Conservation (phyloP, 2,888 invertebrate species). For the Eilema griseolum region DNA sequence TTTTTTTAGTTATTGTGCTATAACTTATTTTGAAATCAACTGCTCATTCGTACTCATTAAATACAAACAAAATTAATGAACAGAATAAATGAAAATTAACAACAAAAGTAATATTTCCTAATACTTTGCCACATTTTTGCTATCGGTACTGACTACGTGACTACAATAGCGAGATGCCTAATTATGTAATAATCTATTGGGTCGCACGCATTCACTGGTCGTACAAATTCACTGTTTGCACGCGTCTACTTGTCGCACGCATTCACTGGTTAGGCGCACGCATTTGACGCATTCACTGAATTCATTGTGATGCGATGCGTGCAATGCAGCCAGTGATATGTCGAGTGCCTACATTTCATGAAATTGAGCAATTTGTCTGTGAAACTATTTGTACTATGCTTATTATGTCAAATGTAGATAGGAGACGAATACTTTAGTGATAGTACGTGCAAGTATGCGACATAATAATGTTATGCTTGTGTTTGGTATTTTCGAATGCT, state of each 20-base stretch:
- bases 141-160: not conserved
- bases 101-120: not conserved
- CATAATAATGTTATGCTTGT: not conserved
- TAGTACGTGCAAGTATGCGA: constrained; percentile 1
- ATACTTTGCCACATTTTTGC: not conserved
- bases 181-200: not conserved
- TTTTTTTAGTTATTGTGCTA: too few relatives aligned
- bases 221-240: not conserved
- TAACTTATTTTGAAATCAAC: too few relatives aligned
- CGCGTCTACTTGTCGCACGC: not conserved
- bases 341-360: not conserved
- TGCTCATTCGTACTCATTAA: not conserved
- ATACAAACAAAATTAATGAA: not conserved
- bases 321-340: not conserved
- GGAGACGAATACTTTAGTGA: not conserved
- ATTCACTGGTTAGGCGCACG: not conserved
- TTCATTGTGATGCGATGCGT: not conserved
- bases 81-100: not conserved
- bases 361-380: constrained; percentile 1
- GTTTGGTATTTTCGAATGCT: not conserved
- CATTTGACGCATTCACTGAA: constrained; percentile 5
- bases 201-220: not conserved
- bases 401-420: not conserved
- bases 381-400: not conserved
- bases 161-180: not conserved